phyloP scores from a whole-genome alignment of 2,113 vertebrate species.

The Cavia porcellus region DNA sequence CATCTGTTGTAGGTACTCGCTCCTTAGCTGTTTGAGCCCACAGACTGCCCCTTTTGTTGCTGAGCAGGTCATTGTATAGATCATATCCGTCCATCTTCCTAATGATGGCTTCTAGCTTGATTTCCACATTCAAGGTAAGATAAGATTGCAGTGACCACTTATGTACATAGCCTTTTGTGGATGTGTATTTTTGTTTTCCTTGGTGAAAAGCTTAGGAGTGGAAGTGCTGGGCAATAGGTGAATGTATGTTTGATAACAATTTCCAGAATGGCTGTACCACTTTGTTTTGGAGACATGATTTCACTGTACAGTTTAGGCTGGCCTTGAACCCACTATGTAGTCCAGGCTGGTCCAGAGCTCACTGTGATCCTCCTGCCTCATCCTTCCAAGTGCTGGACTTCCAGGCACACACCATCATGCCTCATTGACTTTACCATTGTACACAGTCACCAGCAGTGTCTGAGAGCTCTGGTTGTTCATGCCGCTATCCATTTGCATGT shows the following conservation, averaged over 20 bases:
- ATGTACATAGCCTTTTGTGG: not conserved
- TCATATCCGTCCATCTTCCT: not conserved
- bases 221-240: not conserved
- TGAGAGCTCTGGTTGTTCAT: not conserved
- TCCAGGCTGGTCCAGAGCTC: not conserved
- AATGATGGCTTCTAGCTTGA: not conserved
- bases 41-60: not conserved
- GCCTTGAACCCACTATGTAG: not conserved
- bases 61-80: not conserved
- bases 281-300: not conserved
- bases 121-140: not conserved
- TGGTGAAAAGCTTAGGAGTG: not conserved
- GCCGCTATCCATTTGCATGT: not conserved
- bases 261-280: not conserved
- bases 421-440: not conserved
- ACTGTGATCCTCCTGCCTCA: not conserved
- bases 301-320: not conserved
- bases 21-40: not conserved
- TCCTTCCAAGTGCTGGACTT: not conserved
- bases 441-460: rapidly evolving
- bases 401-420: not conserved
- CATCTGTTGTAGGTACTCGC: not conserved
- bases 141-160: not conserved
- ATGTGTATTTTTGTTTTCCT: not conserved
- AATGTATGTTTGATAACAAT: not conserved